phyloP scores from a whole-genome alignment of 2,797 vertebrate genomes.

The Catostomus latipinnis region DNA sequence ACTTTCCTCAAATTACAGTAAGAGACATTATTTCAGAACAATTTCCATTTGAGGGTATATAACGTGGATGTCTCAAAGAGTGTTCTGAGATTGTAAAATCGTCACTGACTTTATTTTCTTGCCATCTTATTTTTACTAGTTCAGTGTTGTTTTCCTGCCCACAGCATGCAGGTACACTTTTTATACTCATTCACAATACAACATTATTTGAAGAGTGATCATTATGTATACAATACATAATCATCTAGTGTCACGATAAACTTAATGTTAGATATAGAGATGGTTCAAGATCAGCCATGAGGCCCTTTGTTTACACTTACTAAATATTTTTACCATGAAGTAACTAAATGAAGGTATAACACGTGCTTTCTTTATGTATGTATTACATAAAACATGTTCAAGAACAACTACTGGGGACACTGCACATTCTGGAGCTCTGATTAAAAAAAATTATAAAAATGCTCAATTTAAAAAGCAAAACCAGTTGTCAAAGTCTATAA shows the following conservation, averaged over 20 bases:
- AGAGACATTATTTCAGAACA: neutral
- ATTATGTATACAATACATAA: no score
- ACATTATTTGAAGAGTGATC: no score
- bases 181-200: no score
- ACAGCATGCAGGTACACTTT: no score
- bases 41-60: conserved; percentile 7
- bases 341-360: neutral
- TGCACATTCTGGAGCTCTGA: neutral
- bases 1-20: conserved; percentile 8
- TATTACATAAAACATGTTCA: neutral
- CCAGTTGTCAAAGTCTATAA: conserved; percentile 70
- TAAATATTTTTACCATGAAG: no score
- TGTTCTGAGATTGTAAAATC: neutral
- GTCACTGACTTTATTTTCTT: conserved; percentile 2
- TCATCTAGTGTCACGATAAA: no score
- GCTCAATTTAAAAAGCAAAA: conserved; percentile 59
- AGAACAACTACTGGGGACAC: neutral
- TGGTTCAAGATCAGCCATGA: no score
- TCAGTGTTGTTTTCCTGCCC: no score
- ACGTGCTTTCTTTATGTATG: neutral
- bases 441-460: conserved; percentile 11
- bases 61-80: neutral
- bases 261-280: no score
- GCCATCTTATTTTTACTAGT: neutral
- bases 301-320: no score